A percentile compares a stretch with the other conserved stretches of the same genome.
Evolutionary conservation across 2,113 vertebrate genomes (phyloP).

Genomic region (Scomber scombrus): DNA sequence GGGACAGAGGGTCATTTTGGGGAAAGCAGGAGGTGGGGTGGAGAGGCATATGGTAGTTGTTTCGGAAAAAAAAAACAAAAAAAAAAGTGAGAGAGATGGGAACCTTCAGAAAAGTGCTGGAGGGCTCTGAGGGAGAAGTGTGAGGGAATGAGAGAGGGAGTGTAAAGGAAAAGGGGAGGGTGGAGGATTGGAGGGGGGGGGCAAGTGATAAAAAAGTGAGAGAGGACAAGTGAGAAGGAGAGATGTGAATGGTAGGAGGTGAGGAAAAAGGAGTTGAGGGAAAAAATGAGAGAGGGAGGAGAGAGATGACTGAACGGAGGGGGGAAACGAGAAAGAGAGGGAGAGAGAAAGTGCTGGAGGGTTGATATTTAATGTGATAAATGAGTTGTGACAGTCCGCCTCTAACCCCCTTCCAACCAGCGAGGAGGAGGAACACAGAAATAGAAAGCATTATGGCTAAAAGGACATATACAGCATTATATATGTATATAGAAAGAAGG

Average conservation of each 20-base stretch:
- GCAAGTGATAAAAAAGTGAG: conserved; percentile 58
- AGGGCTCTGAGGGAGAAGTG: conserved; percentile 67
- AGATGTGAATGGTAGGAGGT: conserved; percentile 71
- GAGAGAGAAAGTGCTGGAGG: conserved; percentile 78
- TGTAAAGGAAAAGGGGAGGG: conserved; percentile 11
- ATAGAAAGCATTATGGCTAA: conserved; percentile 83
- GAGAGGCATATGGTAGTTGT: conserved; percentile 81
- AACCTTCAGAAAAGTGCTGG: conserved; percentile 76
- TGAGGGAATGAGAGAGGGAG: conserved; percentile 59
- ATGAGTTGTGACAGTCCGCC: conserved; percentile 86
- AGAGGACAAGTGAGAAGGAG: conserved; percentile 67
- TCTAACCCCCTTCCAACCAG: conserved; percentile 83
- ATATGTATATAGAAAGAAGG: conserved; percentile 67
- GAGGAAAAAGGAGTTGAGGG: conserved; percentile 64
- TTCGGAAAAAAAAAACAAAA: conserved; percentile 72
- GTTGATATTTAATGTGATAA: conserved; percentile 89
- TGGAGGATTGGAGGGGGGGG: not conserved
- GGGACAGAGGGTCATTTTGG: conserved; percentile 55
- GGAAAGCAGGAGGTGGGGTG: conserved; percentile 30
- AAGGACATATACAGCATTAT: conserved; percentile 73
- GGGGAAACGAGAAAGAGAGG: conserved; percentile 50
- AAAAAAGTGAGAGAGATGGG: conserved; percentile 72
- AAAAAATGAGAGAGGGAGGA: conserved; percentile 49
- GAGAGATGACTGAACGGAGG: conserved; percentile 49
- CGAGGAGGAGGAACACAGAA: conserved; percentile 80